Base-by-base conservation (phyloP, 2,113 vertebrate species). In the Dromas ardeola region DNA sequence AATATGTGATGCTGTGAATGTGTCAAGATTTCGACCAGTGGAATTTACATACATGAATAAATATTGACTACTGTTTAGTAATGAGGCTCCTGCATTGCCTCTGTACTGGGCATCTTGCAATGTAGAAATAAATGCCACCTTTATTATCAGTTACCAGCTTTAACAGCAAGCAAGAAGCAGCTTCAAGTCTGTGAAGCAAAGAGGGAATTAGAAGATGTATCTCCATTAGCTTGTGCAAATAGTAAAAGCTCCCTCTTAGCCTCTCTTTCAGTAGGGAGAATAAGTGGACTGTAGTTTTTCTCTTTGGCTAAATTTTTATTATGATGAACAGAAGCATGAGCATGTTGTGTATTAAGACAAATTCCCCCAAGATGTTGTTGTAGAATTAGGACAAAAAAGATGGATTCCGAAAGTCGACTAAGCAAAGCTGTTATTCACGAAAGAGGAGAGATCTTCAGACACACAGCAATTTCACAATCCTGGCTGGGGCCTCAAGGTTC, bases 11-110 rank as follows among this genome's bases (percentile, higher is more conserved):
- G 71, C 88, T 56, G 88, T 96, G 96, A 97, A 97, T 97, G 72
- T 90, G 96, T 98, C 97, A 95, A 93, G 96, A 94, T 95, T 97
- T 92, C 32, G 23, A 95, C 96, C 92, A 38, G 81, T 67, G 84
- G 96, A 97, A 98, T 98, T 97, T 98, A 96, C 97, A 97, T 97
- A 96, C 93, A 95, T 97, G 96, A 97, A 98, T 98, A 98, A 97
- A 98, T 97, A 97, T 95, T 61, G 13, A 90, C 88, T 56, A 62
- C 69, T 90, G 49, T 67, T 97, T 90, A 91, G 94, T 63, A 96
- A 94, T 84, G 92, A 96, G 58, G 59, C 52, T 90, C 40, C 76
- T 90, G 88, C 67, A 32, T 29, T 81, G 79, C 74, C 65, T 91
- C 62, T 93, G 81, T 20, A 25, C 71, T 66, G 86, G 93, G 94